Conservation (phyloP, 1,140 invertebrate genomes). For the Heliconius melpomene region DNA sequence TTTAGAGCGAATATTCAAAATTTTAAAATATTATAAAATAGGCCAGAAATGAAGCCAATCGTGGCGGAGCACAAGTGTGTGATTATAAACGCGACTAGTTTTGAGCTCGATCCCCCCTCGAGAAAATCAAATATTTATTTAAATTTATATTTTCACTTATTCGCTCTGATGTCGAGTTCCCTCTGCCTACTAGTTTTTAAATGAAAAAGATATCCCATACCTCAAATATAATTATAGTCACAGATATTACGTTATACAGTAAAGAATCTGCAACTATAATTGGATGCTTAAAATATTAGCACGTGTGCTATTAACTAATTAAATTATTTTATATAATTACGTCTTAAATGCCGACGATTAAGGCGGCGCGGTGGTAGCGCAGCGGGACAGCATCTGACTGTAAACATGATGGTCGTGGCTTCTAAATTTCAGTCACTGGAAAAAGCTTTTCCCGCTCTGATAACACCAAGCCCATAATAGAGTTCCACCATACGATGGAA, state of each 20-base stretch:
- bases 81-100: too few relatives aligned
- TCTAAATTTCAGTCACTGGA: background rate
- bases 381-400: background rate
- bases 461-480: background rate
- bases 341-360: background rate
- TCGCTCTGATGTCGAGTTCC: too few relatives aligned
- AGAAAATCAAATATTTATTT: too few relatives aligned
- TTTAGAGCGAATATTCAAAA: too few relatives aligned
- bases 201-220: too few relatives aligned
- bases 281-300: background rate
- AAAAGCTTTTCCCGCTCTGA: too few relatives aligned
- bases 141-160: too few relatives aligned
- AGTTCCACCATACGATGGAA: too few relatives aligned
- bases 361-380: background rate
- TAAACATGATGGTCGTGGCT: background rate
- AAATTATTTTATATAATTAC: conserved; percentile 1
- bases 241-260: background rate
- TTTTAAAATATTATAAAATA: too few relatives aligned
- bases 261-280: background rate
- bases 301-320: background rate
- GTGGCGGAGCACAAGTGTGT: too few relatives aligned
- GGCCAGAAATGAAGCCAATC: too few relatives aligned
- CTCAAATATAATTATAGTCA: background rate
- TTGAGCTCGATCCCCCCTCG: too few relatives aligned
- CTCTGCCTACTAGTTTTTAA: background rate